phyloP scores from a whole-genome alignment of 2,888 invertebrate species.

The Xanthorhoe designata region DNA sequence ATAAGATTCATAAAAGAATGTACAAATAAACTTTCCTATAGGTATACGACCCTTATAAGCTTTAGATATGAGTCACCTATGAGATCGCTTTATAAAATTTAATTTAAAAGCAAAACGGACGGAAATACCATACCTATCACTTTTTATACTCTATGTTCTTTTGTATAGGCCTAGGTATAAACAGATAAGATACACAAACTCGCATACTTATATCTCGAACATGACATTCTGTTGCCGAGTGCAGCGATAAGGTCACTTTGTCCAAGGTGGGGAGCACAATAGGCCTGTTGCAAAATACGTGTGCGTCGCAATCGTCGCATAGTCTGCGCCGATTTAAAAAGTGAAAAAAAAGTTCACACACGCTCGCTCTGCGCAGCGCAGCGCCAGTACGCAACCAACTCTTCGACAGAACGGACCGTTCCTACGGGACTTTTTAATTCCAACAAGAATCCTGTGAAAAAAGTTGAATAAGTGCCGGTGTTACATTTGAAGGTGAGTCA shows the following conservation, averaged over 20 bases:
- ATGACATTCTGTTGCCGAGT: slow-evolving; percentile 70
- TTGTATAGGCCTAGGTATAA: not conserved
- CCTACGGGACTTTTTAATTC: slow-evolving; percentile 31
- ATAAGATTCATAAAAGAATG: no score
- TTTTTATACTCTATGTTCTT: not conserved
- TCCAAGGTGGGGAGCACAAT: slow-evolving; percentile 71
- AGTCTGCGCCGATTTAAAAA: slow-evolving; percentile 57
- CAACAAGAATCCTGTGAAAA: slow-evolving; percentile 46
- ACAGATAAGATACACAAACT: slow-evolving; percentile 9
- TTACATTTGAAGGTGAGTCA: slow-evolving; percentile 44
- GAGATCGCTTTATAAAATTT: no score
- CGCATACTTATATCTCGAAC: slow-evolving; percentile 12
- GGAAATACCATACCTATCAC: no score
- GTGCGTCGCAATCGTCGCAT: slow-evolving; percentile 40
- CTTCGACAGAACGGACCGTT: slow-evolving; percentile 61
- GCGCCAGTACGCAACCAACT: slow-evolving; percentile 67
- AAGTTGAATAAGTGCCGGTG: slow-evolving; percentile 18
- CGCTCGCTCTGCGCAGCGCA: slow-evolving; percentile 50
- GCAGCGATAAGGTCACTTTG: slow-evolving; percentile 80
- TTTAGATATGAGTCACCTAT: no score
- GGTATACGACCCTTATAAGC: no score
- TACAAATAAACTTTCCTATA: no score
- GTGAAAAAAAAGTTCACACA: slow-evolving; percentile 61
- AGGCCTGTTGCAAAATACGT: slow-evolving; percentile 59
- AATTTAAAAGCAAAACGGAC: no score